Evolutionary conservation across 2,113 vertebrate genomes (phyloP).

Genomic region (Casuarius casuarius): DNA sequence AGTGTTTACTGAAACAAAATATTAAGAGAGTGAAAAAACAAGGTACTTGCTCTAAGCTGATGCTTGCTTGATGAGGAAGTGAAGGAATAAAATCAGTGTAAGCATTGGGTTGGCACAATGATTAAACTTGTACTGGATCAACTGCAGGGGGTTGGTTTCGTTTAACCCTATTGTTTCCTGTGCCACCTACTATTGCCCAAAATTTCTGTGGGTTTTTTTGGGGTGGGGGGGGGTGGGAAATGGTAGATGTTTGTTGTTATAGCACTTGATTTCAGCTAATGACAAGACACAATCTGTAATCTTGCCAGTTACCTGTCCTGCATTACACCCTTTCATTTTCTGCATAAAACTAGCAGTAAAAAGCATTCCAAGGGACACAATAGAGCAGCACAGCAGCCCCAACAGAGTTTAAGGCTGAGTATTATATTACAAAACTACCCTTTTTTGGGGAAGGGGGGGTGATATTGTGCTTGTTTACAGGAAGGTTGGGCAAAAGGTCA

Average conservation of each 20-base stretch:
- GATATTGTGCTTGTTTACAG: slow-evolving; percentile 65
- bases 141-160: slow-evolving; percentile 44
- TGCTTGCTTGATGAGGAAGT: slow-evolving; percentile 61
- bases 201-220: not conserved
- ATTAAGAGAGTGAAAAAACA: not conserved
- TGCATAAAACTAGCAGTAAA: slow-evolving; percentile 43
- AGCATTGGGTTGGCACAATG: slow-evolving; percentile 42
- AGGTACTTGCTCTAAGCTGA: not conserved
- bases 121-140: slow-evolving; percentile 56
- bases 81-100: slow-evolving; percentile 41
- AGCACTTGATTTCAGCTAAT: slow-evolving; percentile 54
- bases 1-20: slow-evolving; percentile 3
- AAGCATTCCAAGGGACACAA: slow-evolving; percentile 66
- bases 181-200: not conserved
- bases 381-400: slow-evolving; percentile 20
- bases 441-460: not conserved
- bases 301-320: slow-evolving; percentile 23
- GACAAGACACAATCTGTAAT: slow-evolving; percentile 57
- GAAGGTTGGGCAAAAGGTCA: slow-evolving; percentile 79
- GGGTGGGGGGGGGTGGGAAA: not conserved
- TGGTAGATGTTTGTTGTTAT: slow-evolving; percentile 22
- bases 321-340: slow-evolving; percentile 64
- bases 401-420: not conserved
- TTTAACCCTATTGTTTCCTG: slow-evolving; percentile 28
- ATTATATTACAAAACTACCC: slow-evolving; percentile 62